phyloP scores from a whole-genome alignment of 2,888 invertebrate genomes.

The Himalopsyche anomala region DNA sequence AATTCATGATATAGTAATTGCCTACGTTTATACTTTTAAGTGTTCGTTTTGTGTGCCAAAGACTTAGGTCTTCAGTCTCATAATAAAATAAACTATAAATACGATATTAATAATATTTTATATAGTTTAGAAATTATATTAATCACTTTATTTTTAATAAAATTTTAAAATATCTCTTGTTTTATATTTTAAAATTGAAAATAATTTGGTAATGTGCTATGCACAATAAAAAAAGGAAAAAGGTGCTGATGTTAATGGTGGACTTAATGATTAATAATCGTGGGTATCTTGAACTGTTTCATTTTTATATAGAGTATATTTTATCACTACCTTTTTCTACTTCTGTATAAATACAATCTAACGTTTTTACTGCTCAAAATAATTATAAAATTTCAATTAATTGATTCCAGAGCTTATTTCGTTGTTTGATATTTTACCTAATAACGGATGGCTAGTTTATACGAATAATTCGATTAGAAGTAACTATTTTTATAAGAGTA shows the following conservation, averaged over 20 bases:
- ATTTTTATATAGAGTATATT: too few relatives aligned
- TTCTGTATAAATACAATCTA: too few relatives aligned
- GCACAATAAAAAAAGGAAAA: neutral
- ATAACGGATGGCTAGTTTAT: neutral
- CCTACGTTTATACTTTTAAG: neutral
- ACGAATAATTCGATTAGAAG: constrained; percentile 5
- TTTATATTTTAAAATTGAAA: neutral
- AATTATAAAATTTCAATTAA: too few relatives aligned
- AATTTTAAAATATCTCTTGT: neutral
- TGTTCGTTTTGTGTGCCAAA: constrained; percentile 16
- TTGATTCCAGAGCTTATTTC: too few relatives aligned
- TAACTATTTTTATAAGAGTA: constrained; percentile 14
- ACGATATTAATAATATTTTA: neutral
- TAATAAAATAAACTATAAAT: neutral
- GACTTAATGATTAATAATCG: too few relatives aligned
- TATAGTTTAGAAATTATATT: neutral
- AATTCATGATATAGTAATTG: too few relatives aligned
- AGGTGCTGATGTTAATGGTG: neutral
- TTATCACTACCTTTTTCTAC: too few relatives aligned
- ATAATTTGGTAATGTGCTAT: constrained; percentile 18
- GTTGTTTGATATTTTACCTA: neutral
- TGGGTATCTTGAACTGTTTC: too few relatives aligned
- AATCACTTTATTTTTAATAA: neutral
- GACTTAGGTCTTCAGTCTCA: constrained; percentile 19
- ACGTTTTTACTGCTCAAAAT: too few relatives aligned